A percentile compares a stretch with the other conserved stretches of the same genome.
Conservation (phyloP, 2,888 invertebrate species). For the Monoplex corrugatus region DNA sequence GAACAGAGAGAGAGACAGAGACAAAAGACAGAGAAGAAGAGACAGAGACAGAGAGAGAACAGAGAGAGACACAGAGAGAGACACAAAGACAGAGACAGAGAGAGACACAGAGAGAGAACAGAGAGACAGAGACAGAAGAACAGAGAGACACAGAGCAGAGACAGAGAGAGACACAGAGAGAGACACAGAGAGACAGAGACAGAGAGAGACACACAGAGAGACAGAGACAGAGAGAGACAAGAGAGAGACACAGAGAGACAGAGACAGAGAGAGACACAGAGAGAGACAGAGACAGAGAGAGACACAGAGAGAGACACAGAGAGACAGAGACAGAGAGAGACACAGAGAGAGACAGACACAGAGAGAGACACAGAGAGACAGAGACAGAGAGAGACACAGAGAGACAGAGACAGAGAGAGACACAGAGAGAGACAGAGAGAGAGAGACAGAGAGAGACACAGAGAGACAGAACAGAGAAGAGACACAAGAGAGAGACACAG, state of each 20-base stretch:
- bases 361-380: too few relatives aligned
- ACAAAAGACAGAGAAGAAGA: not conserved
- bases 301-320: too few relatives aligned
- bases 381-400: too few relatives aligned
- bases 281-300: too few relatives aligned
- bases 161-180: not conserved
- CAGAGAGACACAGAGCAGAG: too few relatives aligned
- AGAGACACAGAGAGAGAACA: too few relatives aligned
- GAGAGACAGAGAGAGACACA: not conserved
- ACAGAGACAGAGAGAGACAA: not conserved
- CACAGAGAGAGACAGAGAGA: conserved; percentile 8
- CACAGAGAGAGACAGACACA: not conserved
- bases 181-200: not conserved
- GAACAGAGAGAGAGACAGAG: not conserved
- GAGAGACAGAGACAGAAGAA: too few relatives aligned
- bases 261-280: too few relatives aligned
- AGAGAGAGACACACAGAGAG: not conserved
- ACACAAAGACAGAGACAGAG: not conserved
- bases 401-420: too few relatives aligned
- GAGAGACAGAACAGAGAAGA: not conserved
- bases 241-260: too few relatives aligned
- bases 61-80: not conserved
- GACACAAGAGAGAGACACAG: too few relatives aligned
- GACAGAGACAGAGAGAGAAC: not conserved
- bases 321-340: too few relatives aligned